Percentiles rank a stretch among this genome's conserved stretches.
These are phyloP conservation scores for Otocyon megalotis DNA, from an alignment of 2,113 vertebrate genomes.

Conservation along the genomic window DNA sequence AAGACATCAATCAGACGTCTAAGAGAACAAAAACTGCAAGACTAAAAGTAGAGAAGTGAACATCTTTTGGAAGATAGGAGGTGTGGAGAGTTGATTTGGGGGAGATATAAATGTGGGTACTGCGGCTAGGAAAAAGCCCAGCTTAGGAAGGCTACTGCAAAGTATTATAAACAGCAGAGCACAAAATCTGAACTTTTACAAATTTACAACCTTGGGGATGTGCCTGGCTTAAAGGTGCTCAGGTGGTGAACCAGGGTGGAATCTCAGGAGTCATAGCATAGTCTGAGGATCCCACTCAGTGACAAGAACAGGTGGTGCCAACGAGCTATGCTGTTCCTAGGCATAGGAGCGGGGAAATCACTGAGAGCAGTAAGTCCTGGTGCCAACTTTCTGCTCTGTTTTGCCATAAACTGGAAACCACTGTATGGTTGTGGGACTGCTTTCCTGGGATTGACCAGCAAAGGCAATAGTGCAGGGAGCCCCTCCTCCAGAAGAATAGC, in stretches of 20 bases:
- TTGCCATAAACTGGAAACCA: background rate
- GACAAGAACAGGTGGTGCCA: background rate
- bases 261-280: background rate
- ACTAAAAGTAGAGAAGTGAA: background rate
- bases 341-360: background rate
- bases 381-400: background rate
- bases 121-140: background rate
- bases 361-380: background rate
- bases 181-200: background rate
- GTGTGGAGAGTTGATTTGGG: background rate
- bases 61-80: background rate
- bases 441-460: background rate
- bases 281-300: background rate
- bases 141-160: background rate
- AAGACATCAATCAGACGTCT: background rate
- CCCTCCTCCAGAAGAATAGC: background rate
- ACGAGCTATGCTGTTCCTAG: background rate
- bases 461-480: background rate
- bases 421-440: background rate
- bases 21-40: background rate
- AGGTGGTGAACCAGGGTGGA: background rate
- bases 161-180: background rate
- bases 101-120: background rate
- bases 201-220: background rate
- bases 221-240: background rate